phyloP scores from a whole-genome alignment of 2,113 vertebrate genomes.

The Physeter macrocephalus region DNA sequence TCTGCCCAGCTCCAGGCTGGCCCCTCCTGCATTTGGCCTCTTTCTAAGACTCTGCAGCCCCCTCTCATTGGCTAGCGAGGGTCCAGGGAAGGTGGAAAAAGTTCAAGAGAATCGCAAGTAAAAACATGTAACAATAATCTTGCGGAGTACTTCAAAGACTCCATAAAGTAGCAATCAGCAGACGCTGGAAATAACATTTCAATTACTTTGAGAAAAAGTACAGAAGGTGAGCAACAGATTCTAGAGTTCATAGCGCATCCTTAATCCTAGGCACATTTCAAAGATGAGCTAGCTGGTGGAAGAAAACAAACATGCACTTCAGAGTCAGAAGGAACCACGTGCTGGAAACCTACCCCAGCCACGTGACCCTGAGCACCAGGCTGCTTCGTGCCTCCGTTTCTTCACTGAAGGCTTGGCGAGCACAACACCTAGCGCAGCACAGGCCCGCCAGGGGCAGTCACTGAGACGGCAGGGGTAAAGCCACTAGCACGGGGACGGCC shows the following conservation, averaged over 20 bases:
- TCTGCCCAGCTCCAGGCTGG: background rate
- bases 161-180: background rate
- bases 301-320: background rate
- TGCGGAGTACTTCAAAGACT: background rate
- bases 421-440: accelerated
- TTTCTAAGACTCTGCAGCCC: background rate
- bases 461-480: accelerated
- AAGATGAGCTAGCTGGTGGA: background rate
- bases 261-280: background rate
- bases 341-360: background rate
- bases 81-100: background rate
- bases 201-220: background rate
- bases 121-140: background rate
- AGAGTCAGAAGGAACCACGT: accelerated
- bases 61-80: accelerated
- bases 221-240: background rate
- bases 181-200: background rate
- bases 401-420: accelerated
- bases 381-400: no score
- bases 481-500: background rate
- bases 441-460: accelerated
- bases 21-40: background rate
- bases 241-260: accelerated
- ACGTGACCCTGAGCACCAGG: accelerated
- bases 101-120: background rate